Percentiles rank a stretch among this genome's conserved stretches.
phyloP scores from a whole-genome alignment of 2,797 vertebrate genomes.

The Caiman crocodilus region DNA sequence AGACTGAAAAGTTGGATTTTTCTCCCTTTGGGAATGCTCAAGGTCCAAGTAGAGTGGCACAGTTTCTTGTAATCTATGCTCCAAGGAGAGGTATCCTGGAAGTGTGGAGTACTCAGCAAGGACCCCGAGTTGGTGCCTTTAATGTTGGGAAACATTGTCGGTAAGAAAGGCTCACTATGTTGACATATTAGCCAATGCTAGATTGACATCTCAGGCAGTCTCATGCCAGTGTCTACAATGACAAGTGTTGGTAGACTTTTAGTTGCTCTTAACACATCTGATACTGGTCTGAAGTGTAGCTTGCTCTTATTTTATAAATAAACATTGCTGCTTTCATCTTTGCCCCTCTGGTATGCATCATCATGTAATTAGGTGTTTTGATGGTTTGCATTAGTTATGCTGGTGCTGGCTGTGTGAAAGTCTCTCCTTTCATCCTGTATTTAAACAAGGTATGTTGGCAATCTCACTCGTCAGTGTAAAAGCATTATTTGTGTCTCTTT shows the following conservation, averaged over 20 bases:
- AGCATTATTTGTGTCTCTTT: neutral
- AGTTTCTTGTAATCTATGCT: slow-evolving; percentile 97
- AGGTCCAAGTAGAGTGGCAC: slow-evolving; percentile 91
- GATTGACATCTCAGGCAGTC: rapidly evolving
- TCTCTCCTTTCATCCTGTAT: neutral
- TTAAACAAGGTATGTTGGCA: neutral
- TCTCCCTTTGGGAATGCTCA: slow-evolving; percentile 85
- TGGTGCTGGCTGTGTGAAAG: neutral
- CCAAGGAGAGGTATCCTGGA: slow-evolving; percentile 95
- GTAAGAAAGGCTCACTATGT: slow-evolving; percentile 71
- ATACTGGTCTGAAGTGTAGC: neutral
- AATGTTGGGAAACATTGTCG: slow-evolving; percentile 97
- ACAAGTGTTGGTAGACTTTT: neutral
- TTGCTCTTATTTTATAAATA: neutral
- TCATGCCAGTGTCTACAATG: neutral
- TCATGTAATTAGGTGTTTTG: neutral
- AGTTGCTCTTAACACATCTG: neutral
- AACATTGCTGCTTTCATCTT: neutral
- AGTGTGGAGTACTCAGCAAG: slow-evolving; percentile 97
- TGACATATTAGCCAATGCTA: neutral
- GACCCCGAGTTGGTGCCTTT: slow-evolving; percentile 95
- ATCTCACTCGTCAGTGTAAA: neutral
- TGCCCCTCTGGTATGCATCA: neutral
- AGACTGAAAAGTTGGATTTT: slow-evolving; percentile 81
- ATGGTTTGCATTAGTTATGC: neutral